Conservation (phyloP, 2,113 vertebrate species). For the Pipra filicauda region DNA sequence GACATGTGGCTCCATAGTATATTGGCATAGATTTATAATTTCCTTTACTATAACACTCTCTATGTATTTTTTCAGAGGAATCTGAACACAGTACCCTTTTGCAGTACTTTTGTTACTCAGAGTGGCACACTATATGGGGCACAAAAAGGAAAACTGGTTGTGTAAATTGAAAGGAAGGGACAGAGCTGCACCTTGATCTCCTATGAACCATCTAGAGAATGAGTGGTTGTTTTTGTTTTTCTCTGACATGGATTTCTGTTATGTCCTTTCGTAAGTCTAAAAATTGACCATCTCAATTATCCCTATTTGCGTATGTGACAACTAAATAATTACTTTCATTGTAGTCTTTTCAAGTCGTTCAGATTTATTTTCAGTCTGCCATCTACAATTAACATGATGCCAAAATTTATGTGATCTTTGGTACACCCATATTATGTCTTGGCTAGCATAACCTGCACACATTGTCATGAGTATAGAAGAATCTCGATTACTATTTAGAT, state of each 20-base stretch:
- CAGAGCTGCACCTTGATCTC: neutral
- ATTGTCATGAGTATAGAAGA: neutral
- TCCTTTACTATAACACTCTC: neutral
- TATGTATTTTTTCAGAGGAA: neutral
- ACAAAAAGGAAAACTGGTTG: neutral
- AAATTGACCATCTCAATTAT: neutral
- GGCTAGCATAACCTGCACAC: neutral
- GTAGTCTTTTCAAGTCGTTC: neutral
- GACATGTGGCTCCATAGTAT: neutral
- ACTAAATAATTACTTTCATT: neutral
- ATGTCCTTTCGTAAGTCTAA: neutral
- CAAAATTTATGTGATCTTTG: neutral
- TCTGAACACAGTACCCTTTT: neutral
- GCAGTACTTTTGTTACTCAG: neutral
- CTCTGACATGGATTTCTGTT: neutral
- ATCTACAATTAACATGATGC: neutral
- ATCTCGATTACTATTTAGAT: neutral
- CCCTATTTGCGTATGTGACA: neutral
- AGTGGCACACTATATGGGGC: neutral
- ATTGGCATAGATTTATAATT: neutral
- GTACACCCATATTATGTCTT: neutral
- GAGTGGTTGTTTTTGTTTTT: neutral
- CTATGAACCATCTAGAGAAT: neutral
- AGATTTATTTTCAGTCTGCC: neutral
- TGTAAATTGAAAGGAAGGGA: neutral